These are phyloP conservation scores for Sebastes alutus DNA, from an alignment of 2,797 vertebrate species.

Conservation along the genomic window DNA sequence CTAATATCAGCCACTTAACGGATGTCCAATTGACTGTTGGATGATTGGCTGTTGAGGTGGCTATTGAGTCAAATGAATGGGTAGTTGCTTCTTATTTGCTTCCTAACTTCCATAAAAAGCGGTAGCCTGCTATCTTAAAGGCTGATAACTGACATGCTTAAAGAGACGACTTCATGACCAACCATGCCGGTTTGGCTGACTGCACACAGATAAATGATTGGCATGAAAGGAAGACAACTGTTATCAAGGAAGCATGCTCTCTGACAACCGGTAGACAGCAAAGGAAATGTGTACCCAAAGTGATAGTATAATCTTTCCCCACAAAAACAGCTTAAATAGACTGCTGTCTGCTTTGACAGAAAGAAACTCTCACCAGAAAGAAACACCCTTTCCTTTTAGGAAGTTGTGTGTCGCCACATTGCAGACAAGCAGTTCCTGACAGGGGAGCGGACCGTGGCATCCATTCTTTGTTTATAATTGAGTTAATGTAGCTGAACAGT, in stretches of 20 bases:
- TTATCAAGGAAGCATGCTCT: conserved; percentile 29
- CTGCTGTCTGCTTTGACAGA: conserved; percentile 22
- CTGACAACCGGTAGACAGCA: conserved; percentile 18
- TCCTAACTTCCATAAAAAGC: conserved; percentile 1
- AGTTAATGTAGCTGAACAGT: conserved; percentile 65
- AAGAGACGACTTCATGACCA: conserved; percentile 11
- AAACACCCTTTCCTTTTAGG: conserved; percentile 33
- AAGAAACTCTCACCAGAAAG: conserved; percentile 13
- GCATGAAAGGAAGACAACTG: conserved; percentile 14
- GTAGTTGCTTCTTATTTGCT: conserved; percentile 5
- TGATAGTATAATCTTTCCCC: conserved; percentile 30
- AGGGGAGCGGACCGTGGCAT: not conserved
- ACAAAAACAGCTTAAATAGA: not conserved
- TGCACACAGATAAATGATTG: conserved; percentile 24
- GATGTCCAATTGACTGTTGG: conserved; percentile 17
- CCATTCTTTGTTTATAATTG: conserved; percentile 43
- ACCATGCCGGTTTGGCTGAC: conserved; percentile 11
- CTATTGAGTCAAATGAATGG: conserved; percentile 2
- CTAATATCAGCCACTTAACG: conserved; percentile 50
- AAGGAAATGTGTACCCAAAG: conserved; percentile 35
- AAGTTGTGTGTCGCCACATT: conserved; percentile 24
- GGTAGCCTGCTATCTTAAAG: not conserved
- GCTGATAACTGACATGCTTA: conserved; percentile 21
- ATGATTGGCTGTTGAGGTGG: conserved; percentile 34
- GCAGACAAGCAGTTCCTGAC: conserved; percentile 32